Conservation (phyloP, 2,888 invertebrate species). For the Caenorhabditis afra region DNA sequence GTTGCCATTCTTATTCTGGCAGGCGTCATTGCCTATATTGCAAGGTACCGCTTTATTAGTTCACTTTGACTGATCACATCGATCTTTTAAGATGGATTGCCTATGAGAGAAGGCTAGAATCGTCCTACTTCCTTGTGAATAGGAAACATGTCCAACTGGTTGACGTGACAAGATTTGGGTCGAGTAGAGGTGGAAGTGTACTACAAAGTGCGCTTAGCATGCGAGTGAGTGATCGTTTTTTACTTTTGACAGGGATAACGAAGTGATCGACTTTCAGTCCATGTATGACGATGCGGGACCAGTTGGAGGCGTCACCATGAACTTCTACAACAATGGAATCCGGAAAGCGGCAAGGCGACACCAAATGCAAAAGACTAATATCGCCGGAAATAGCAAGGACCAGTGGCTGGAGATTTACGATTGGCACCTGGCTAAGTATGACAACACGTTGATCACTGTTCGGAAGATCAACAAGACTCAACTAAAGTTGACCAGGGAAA, state of each 20-base stretch:
- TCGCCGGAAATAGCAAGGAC: conserved; percentile 14
- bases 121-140: conserved; percentile 61
- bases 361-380: conserved; percentile 24
- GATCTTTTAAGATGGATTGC: conserved; percentile 58
- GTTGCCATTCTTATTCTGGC: conserved; percentile 48
- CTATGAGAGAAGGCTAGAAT: conserved; percentile 64
- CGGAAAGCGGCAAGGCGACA: conserved; percentile 43
- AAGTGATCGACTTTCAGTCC: conserved; percentile 22
- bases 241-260: not conserved
- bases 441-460: conserved; percentile 59
- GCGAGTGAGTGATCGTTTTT: conserved; percentile 28
- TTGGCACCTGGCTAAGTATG: conserved; percentile 64
- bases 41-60: too few species aligned
- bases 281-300: conserved; percentile 30
- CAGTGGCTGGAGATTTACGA: conserved; percentile 61
- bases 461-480: conserved; percentile 60
- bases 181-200: conserved; percentile 63
- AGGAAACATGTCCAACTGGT: conserved; percentile 57
- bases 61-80: too few species aligned
- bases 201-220: conserved; percentile 56
- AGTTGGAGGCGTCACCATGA: conserved; percentile 46
- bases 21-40: conserved; percentile 55
- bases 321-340: conserved; percentile 64
- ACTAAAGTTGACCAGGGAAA: conserved; percentile 65
- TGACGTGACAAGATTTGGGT: conserved; percentile 61